Evolutionary conservation across 2,888 invertebrate genomes (phyloP), one percentile per base, ranked within the genome.

Genomic region (Hirtodrosophila alboralis): DNA sequence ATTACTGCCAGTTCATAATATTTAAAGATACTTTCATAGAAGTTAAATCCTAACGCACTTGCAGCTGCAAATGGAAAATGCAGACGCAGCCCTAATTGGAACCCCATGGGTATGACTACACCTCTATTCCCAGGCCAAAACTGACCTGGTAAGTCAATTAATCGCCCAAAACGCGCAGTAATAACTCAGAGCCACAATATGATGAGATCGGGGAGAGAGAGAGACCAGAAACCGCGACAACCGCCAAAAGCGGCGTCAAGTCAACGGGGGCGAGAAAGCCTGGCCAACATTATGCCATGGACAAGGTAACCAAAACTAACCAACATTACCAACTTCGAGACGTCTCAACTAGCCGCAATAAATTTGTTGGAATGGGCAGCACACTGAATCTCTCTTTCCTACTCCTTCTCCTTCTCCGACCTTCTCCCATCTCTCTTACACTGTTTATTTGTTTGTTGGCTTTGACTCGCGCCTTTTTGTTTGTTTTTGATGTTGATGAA

Each of bases 401-500:
- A 4, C 9, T 9, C 44, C 12, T 23, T 16, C 23, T 14, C 27
- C 18, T 9, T 14, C 58, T 38, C 18, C 23, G 34, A 16, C 14
- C 10, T 7, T 10, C n/a, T 26, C 16, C 2, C 30, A 12, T 28
- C 18, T 26, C 23, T 13, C 18, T 49, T 44, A 10, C 41, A 21
- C 36, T 56, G 60, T 43, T 62, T 56, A 62, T 68, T 72, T 59
- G 60, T 69, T 72, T 65, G 66, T 54, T 73, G 64, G 62, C 40
- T 65, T 69, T 60, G 72, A 57, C 67, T 79, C 78, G 79, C 79
- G 85, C 85, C 85, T 79, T 79, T 77, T 78, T 77, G 79, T 79
- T 84, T 85, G 75, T 78, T 79, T 79, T 76, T 79, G 79, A 79
- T 79, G 79, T 79, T 80, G 80, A 80, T 80, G 84, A 80, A 80